Evolutionary conservation across 2,113 vertebrate genomes (phyloP), one percentile per base, ranked within the genome.

Genomic region (Nycticebus coucang): DNA sequence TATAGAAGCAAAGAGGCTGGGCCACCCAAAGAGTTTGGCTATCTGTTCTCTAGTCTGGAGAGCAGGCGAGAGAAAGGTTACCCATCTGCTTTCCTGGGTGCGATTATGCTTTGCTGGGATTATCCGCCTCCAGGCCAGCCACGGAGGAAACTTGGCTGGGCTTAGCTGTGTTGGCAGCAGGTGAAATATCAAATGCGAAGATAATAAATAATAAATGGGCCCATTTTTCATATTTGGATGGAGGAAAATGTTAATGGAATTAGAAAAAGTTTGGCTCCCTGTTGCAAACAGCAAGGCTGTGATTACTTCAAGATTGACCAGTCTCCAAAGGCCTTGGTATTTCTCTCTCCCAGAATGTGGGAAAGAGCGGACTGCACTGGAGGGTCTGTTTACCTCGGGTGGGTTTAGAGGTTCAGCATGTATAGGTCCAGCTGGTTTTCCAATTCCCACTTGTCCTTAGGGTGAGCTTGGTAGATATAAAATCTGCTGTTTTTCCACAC

Each of bases 141-240:
- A 89, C 79, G 55, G 87, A 69, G 92, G 97, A 98, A 60, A 53
- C 78, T 92, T 53, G 24, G 78, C 92, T 35, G 57, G 71, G 57
- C 89, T 98, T 95, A 80, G 89, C 86, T 90, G 69, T 95, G 89
- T 82, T 97, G 97, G 96, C 98, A 98, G 98, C 96, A 98, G 95
- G 96, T 97, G 96, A 98, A 98, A 98, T 98, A 98, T 86, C 96
- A 98, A 96, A 97, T 37, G 2, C 87, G 74, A 97, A 97, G 90
- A 97, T 86, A 93, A 95, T 98, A 97, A 98, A 98, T 98, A 98
- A 98, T 98, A 97, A 97, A 98, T 97, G 94, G 97, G 87, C 66
- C 95, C 95, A 93, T 96, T 97, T 97, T 97, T 98, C 96, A 97
- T 97, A 98, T 97, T 97, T 98, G 81, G 95, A 97, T 96, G 87